phyloP scores from a whole-genome alignment of 2,113 vertebrate species.

The Catharus fuscescens region DNA sequence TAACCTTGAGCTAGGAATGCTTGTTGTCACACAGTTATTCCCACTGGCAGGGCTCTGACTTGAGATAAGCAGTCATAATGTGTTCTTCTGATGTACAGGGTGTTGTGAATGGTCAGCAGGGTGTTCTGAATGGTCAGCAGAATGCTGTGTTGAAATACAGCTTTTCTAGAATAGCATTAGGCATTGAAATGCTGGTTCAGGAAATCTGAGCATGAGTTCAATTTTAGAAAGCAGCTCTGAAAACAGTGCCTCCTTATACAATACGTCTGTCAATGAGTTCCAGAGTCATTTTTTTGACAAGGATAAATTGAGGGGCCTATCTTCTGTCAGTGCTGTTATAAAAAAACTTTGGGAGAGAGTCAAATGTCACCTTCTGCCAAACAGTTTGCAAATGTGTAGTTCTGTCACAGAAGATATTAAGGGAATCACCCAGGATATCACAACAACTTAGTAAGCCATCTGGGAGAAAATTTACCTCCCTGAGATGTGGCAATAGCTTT shows the following conservation, averaged over 20 bases:
- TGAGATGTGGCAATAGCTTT: not conserved
- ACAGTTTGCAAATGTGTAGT: not conserved
- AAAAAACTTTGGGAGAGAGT: constrained; percentile 13
- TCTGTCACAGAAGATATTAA: constrained; percentile 22
- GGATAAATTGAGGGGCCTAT: not conserved
- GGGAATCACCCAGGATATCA: constrained; percentile 7
- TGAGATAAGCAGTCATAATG: not conserved
- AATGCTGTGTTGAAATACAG: not conserved
- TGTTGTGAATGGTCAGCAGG: constrained; percentile 24
- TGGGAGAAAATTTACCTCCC: not conserved
- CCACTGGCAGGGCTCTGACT: not conserved
- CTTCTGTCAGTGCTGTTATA: not conserved
- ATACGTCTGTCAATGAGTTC: not conserved
- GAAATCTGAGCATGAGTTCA: not conserved
- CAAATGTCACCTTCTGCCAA: constrained; percentile 36
- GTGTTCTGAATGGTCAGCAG: constrained; percentile 24
- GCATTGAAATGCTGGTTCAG: constrained; percentile 20
- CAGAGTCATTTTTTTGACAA: not conserved
- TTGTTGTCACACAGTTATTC: not conserved
- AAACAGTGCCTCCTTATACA: not conserved
- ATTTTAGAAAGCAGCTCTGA: constrained; percentile 13
- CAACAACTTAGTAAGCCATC: not conserved
- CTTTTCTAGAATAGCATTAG: not conserved
- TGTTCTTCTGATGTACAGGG: not conserved
- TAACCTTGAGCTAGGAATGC: not conserved